Conservation (phyloP, 2,797 vertebrate species). For the Brachymystax lenok region DNA sequence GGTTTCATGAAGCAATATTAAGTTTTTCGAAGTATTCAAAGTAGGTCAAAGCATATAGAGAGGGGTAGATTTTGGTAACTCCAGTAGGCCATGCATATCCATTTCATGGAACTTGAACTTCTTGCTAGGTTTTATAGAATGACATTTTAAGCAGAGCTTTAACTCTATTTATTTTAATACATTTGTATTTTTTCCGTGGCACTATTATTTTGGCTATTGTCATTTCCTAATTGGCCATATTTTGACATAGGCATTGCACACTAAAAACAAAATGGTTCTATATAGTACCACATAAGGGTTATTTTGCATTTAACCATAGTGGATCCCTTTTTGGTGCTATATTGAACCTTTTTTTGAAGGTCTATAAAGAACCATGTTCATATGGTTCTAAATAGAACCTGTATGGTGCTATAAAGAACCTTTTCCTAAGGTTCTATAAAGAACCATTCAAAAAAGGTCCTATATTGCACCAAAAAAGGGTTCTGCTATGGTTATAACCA, state of each 20-base stretch:
- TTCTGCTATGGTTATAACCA: too few species aligned
- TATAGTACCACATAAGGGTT: too few species aligned
- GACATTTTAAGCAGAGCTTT: background rate
- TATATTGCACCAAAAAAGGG: too few species aligned
- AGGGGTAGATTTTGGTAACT: background rate
- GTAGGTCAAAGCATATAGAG: background rate
- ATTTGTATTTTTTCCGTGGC: background rate
- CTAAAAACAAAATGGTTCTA: too few species aligned
- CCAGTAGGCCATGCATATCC: background rate
- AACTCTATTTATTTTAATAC: background rate
- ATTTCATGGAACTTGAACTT: background rate
- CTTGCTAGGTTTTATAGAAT: background rate
- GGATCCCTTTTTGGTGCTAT: too few species aligned
- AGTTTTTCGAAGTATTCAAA: conserved; percentile 1
- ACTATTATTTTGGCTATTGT: background rate
- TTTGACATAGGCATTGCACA: background rate
- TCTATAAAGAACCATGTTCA: too few species aligned
- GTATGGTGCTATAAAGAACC: too few species aligned
- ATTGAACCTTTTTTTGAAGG: too few species aligned
- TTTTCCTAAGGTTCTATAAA: too few species aligned
- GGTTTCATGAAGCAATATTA: background rate
- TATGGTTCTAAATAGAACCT: too few species aligned
- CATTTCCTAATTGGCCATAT: background rate
- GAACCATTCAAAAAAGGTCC: too few species aligned
- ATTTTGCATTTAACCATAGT: too few species aligned